Evolutionary conservation across 2,797 vertebrate species (phyloP).

Genomic region (Coregonus sp.): DNA sequence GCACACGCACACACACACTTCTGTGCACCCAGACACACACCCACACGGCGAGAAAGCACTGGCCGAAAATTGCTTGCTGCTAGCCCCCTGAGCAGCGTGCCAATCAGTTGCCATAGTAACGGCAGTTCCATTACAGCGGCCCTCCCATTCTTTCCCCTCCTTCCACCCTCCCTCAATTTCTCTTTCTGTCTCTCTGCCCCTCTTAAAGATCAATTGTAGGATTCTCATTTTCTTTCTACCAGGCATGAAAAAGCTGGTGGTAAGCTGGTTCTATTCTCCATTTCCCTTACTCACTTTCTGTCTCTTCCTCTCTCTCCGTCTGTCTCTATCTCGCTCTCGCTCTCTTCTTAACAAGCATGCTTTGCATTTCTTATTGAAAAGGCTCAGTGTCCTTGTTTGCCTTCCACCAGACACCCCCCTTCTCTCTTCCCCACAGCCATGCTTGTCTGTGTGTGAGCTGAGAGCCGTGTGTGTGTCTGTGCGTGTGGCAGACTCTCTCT

Average conservation of each 20-base stretch:
- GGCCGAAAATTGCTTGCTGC: slow-evolving; percentile 43
- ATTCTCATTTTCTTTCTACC: slow-evolving; percentile 38
- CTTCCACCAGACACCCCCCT: slow-evolving; percentile 9
- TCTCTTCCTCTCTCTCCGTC: slow-evolving; percentile 27
- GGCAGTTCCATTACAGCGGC: slow-evolving; percentile 46
- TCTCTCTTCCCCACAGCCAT: background rate
- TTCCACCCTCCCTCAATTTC: slow-evolving; percentile 18
- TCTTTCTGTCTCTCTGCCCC: background rate
- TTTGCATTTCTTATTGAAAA: slow-evolving; percentile 51
- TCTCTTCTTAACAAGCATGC: slow-evolving; percentile 45
- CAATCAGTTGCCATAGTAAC: slow-evolving; percentile 76
- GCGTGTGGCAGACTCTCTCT: background rate
- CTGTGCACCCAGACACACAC: slow-evolving; percentile 5
- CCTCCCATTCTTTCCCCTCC: slow-evolving; percentile 21
- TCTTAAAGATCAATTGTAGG: slow-evolving; percentile 32
- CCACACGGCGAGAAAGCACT: background rate
- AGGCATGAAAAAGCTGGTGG: slow-evolving; percentile 52
- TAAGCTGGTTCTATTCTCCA: slow-evolving; percentile 24
- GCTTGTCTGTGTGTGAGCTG: background rate
- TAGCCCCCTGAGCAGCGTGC: slow-evolving; percentile 47
- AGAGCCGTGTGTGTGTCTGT: background rate
- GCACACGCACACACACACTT: background rate
- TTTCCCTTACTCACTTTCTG: slow-evolving; percentile 6
- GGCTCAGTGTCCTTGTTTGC: slow-evolving; percentile 43
- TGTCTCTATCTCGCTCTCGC: background rate